These are phyloP conservation scores for Halichondria panicea DNA, from an alignment of 37 sponge, comb jelly and placozoan species.

Conservation along the genomic window DNA sequence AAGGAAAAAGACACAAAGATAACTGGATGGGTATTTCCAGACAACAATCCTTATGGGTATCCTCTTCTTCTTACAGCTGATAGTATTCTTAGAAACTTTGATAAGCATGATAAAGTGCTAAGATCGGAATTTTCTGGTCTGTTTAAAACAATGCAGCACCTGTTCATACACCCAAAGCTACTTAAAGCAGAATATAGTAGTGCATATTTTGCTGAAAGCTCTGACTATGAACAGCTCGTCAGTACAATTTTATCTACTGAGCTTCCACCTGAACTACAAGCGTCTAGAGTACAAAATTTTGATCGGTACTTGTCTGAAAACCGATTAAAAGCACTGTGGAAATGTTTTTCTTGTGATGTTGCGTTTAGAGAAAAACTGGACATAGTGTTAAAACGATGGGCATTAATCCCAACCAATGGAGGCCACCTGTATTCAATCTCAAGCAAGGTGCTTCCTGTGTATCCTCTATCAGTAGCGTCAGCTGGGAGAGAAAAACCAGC, in stretches of 20 bases:
- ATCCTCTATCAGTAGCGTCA: background rate
- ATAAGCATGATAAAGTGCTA: slow-evolving; percentile 19
- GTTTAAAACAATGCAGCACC: background rate
- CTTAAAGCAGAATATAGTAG: background rate
- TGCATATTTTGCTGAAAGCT: slow-evolving; percentile 5
- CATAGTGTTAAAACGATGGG: slow-evolving; percentile 9
- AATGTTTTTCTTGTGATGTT: slow-evolving; percentile 4
- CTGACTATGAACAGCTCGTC: background rate
- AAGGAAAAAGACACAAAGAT: too few species aligned
- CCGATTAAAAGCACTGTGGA: slow-evolving; percentile 4
- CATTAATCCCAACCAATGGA: slow-evolving; percentile 16
- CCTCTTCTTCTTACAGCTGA: slow-evolving; percentile 42
- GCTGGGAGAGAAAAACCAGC: too few species aligned
- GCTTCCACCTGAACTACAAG: slow-evolving; percentile 5
- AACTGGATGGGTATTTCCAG: background rate
- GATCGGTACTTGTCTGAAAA: background rate
- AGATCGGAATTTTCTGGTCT: slow-evolving; percentile 9
- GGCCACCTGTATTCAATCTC: slow-evolving; percentile 2
- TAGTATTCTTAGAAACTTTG: slow-evolving; percentile 12
- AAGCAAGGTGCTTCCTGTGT: background rate
- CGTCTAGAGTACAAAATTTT: background rate
- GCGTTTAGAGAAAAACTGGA: slow-evolving; percentile 1
- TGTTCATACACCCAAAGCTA: slow-evolving; percentile 33
- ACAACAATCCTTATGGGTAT: slow-evolving; percentile 20
- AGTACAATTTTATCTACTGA: background rate